Evolutionary conservation across 2,113 vertebrate genomes (phyloP).

Genomic region (Plecotus auritus): DNA sequence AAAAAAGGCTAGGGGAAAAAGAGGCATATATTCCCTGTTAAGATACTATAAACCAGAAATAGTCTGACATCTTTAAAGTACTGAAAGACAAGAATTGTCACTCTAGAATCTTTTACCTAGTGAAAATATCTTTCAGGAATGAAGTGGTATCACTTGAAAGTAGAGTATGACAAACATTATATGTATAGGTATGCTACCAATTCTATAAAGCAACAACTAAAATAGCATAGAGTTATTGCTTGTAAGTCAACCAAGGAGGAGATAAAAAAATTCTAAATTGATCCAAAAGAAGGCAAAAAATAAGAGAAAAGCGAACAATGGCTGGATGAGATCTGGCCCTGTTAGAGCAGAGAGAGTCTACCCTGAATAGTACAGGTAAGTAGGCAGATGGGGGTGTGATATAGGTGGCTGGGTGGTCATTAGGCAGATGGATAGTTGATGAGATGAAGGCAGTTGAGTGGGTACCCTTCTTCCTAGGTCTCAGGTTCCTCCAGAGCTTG

Average conservation of each 20-base stretch:
- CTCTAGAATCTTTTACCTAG: neutral
- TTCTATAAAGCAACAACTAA: neutral
- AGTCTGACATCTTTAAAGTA: neutral
- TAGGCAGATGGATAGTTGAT: too few species aligned
- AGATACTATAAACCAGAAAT: neutral
- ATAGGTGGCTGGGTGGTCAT: too few species aligned
- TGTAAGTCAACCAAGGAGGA: neutral
- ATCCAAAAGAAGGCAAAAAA: neutral
- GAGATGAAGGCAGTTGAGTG: neutral
- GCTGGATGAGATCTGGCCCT: neutral
- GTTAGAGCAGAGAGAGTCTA: neutral
- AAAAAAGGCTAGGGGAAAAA: neutral
- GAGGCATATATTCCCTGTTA: neutral
- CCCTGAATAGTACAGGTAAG: neutral
- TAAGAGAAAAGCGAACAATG: neutral
- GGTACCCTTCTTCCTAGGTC: neutral
- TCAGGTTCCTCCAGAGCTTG: neutral
- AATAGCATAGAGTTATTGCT: neutral
- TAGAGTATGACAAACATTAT: neutral
- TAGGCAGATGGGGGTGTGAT: neutral
- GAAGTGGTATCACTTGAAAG: neutral
- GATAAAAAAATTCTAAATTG: neutral
- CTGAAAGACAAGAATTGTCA: neutral
- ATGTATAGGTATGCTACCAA: neutral
- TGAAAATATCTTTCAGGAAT: neutral